Evolutionary conservation across 2,888 invertebrate species (phyloP), one percentile per base, ranked within the genome.

Genomic region (Griposia aprilina): DNA sequence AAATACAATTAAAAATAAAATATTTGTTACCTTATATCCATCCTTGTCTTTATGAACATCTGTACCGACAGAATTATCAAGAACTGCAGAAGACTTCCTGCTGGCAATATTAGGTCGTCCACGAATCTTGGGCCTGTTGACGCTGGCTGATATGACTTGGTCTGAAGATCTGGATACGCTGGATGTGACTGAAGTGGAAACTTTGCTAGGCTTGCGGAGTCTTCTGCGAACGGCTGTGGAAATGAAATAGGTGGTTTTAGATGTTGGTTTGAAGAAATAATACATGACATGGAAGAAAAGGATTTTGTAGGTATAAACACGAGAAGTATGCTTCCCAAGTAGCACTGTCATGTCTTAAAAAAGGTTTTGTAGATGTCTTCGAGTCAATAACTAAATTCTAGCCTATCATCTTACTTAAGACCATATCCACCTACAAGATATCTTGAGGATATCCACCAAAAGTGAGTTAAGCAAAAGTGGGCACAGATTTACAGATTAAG

Each of bases 71-170:
- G 97, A 97, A 84, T 97, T 97, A 89, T 97, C 97, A 36, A 96
- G 93, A 1, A 96, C 96, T 1, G 97, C 97, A 2, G 97, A 96
- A 11, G 97, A 97, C 82, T 97, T 97, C 72, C 97, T 94, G 87
- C 97, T 97, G 36, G 97, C 97, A n/a, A 97, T 95, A 55, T 95
- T 97, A 5, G 97, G 97, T 30, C 97, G 94, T 62, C 97, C 97
- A 88, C 97, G 96, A 48, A 97, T 96, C 92, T 97, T 97, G 81
- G 98, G 97, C 91, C 98, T 97, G 94, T 98, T 98, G 74, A 98
- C 98, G 76, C 97, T 97, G 23, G 97, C 97, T 57, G 97, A 94
- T 88, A 93, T 93, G 86, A 92, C 95, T 93, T 90, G 97, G 92
- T 94, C 98, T 90, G 92, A 97, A 93, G 93, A 98, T 94, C 86